Evolutionary conservation across 2,888 invertebrate genomes (phyloP).

Genomic region (Xylocampa areola): DNA sequence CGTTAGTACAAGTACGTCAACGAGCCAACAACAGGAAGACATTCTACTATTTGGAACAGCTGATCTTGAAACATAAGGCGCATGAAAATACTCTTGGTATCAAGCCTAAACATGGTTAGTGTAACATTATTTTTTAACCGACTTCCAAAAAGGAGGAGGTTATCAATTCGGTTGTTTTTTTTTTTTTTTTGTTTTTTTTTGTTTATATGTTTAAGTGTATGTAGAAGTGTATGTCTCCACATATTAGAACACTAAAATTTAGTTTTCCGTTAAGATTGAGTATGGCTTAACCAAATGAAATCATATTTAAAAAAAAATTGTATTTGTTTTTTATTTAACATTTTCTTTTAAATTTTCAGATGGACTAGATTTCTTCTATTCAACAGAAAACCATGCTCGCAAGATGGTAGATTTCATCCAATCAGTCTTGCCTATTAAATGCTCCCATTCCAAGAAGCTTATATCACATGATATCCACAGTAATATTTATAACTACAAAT

Average conservation of each 20-base stretch:
- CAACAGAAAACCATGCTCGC: conserved; percentile 96
- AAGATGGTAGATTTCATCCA: conserved; percentile 98
- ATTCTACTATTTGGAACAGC: conserved; percentile 98
- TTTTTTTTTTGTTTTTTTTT: no score
- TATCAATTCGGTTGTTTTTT: no score
- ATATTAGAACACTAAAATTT: no score
- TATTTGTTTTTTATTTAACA: no score
- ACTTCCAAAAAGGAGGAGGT: no score
- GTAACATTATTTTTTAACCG: conserved; percentile 23
- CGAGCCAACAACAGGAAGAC: conserved; percentile 98
- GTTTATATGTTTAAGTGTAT: no score
- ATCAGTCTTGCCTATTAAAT: conserved; percentile 96
- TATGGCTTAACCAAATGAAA: no score
- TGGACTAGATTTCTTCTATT: conserved; percentile 98
- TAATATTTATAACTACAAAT: conserved; percentile 99
- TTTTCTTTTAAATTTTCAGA: no score
- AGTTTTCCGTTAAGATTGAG: no score
- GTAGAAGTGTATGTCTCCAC: no score
- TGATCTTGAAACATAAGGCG: conserved; percentile 98
- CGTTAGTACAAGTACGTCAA: conserved; percentile 96
- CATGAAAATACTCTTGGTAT: conserved; percentile 97
- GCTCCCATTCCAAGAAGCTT: conserved; percentile 97
- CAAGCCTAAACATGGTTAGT: conserved; percentile 93
- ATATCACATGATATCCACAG: conserved; percentile 99
- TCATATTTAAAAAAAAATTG: no score